Evolutionary conservation across 2,888 invertebrate genomes (phyloP), one percentile per base, ranked within the genome.

Genomic region (Coremacera marginata): DNA sequence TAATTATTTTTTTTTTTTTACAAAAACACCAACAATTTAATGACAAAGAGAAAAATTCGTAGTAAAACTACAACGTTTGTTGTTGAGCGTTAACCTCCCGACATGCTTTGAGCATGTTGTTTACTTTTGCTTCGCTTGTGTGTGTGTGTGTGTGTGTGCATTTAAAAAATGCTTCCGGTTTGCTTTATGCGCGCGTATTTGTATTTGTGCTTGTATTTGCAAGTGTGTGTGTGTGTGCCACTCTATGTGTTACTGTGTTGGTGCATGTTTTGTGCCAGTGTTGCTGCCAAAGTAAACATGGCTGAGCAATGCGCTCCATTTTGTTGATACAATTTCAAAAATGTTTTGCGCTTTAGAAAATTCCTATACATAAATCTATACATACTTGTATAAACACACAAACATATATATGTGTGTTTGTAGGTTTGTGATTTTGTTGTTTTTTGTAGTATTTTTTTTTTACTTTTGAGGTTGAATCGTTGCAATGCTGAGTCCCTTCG

Each of bases 321-420:
- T 31, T 63, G 73, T 65, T 73, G 73, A 65, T 52, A 73, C 51
- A 51, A 52, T 73, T 73, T 73, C 22, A 65, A 63, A 27, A 73
- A 31, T 73, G 51, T 63, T 65, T 73, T 63, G 16, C 52, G 52
- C 52, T 73, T 75, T 75, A 76, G 72, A 78, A 78, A 60, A 44
- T 72, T 31, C 72, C 63, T 65, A 65, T 75, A n/a, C 52, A 67
- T 57, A 62, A 55, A 51, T 27, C 62, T 65, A 72, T 72, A 60
- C 37, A 57, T 77, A 70, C n/a, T 22, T 34, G 57, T 75, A 51
- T 71, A 34, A 71, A 51, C 68, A 75, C 31, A 52, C 71, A 72
- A 25, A 72, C 34, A 76, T 16, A 52, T 65, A 72, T 34, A 76
- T 19, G 22, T 19, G 55, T 63, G 60, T 73, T 57, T 19, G 49